Evolutionary conservation across 2,888 invertebrate genomes (phyloP), one percentile per base, ranked within the genome.

Genomic region (Sialis fuliginosa): DNA sequence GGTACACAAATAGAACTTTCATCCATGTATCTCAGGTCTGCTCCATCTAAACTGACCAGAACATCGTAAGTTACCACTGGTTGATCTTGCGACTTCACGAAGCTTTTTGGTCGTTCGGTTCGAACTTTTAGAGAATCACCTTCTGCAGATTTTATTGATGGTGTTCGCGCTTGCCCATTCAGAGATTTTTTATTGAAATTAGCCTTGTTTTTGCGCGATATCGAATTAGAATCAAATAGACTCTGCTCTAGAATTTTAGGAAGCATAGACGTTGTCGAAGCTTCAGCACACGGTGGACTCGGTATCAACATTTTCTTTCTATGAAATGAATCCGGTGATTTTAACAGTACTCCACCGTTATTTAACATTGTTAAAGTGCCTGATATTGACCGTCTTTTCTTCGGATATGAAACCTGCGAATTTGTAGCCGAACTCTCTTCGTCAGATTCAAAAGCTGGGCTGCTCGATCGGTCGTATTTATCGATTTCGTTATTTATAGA

Each of bases 381-480:
- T 1, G 77, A 80, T 6, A 81, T 69, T 0, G 79, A 79, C 1
- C 78, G 75, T 41, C 78, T 67, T 58, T 80, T 79, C 51, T 74
- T 72, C 1, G 68, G 56, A 48, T 70, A 72, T 10, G 53, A 53
- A 22, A 55, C 45, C 37, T 49, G 58, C 48, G 55, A 55, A 1
- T 70, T 65, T 51, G 73, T 76, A 0, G 78, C 79, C 0, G 78
- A 79, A 51, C 84, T 83, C 58, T 95, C 93, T 51, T 93, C 92
- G 60, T 95, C 93, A 0, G 93, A 93, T 57, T 93, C 93, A 60
- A 93, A 95, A 0, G 90, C 90, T 1, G 90, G 79, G 61, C 92
- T 92, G 58, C 92, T 92, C 1, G 92, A 92, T 39, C 92, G 71
- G 56, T 88, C 87, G 5, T 78, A 77, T 55, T 78, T 79, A 60